Conservation (phyloP, 1,140 invertebrate species). For the Leptinotarsa texana region DNA sequence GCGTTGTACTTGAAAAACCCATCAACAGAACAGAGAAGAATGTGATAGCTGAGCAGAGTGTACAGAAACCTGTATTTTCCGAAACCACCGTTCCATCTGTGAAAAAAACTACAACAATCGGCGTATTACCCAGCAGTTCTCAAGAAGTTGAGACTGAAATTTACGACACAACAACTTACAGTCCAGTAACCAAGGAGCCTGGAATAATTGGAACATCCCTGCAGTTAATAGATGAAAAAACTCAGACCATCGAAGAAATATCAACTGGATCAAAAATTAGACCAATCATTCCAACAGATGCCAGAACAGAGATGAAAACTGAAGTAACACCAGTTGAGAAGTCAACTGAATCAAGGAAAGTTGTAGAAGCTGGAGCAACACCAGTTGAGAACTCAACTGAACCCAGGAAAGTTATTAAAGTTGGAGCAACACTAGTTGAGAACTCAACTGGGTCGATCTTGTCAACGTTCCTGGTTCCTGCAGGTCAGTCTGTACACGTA, state of each 20-base stretch:
- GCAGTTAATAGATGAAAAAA: no score
- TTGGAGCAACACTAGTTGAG: background rate
- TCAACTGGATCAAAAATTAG: no score
- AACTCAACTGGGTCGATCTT: conserved; percentile 26
- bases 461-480: conserved; percentile 63
- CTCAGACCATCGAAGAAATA: no score
- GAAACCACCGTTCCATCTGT: background rate
- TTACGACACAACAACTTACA: background rate
- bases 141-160: no score
- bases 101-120: background rate
- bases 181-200: background rate
- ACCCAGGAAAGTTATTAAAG: background rate
- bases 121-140: no score
- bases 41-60: background rate
- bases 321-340: background rate
- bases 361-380: background rate
- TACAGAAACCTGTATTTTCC: background rate
- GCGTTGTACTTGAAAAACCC: background rate
- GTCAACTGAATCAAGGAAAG: background rate
- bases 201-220: no score
- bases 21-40: background rate
- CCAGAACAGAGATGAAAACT: no score
- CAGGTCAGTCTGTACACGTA: conserved; percentile 58
- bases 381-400: no score
- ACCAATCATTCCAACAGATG: no score